phyloP scores from a whole-genome alignment of 2,113 vertebrate genomes.

The Arizona elegans region DNA sequence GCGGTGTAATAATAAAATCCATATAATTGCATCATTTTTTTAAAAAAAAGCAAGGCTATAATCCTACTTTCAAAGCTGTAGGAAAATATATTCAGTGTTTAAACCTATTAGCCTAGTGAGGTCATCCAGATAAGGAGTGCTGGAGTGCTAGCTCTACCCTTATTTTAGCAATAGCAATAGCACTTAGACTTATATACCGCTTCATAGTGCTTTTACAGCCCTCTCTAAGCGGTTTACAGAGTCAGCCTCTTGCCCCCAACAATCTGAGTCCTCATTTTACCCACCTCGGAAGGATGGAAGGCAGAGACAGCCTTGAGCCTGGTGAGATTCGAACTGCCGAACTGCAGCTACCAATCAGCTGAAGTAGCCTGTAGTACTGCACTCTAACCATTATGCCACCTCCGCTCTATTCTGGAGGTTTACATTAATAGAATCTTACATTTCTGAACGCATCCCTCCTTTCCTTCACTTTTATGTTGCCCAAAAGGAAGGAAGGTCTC shows the following conservation, averaged over 20 bases:
- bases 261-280: too few relatives aligned
- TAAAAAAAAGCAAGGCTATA: neutral
- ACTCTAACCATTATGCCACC: too few relatives aligned
- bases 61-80: neutral
- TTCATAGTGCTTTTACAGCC: too few relatives aligned
- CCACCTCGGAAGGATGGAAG: too few relatives aligned
- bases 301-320: too few relatives aligned
- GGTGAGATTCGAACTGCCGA: too few relatives aligned
- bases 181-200: too few relatives aligned
- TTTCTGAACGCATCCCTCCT: neutral
- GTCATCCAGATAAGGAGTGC: neutral
- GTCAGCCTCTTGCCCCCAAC: too few relatives aligned
- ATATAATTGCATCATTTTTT: neutral
- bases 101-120: neutral
- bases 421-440: neutral
- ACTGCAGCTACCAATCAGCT: too few relatives aligned
- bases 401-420: neutral
- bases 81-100: neutral
- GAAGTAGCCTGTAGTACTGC: too few relatives aligned
- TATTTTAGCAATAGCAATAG: neutral
- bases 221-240: too few relatives aligned
- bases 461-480: neutral
- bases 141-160: neutral
- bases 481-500: neutral
- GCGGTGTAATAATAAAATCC: neutral